Conservation (phyloP, 2,888 invertebrate species). For the Agriopis marginaria region DNA sequence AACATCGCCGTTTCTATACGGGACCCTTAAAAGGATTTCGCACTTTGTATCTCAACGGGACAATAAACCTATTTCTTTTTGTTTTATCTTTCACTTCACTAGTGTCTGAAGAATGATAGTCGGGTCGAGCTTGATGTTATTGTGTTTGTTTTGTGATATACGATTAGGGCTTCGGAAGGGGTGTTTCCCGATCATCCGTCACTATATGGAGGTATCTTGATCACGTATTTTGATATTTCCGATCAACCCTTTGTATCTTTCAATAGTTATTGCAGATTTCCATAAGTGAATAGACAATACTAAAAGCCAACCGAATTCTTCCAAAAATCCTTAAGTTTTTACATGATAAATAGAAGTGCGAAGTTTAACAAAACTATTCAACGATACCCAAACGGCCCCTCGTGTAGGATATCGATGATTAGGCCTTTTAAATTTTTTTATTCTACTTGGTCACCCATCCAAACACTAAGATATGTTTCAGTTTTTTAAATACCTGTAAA, state of each 20-base stretch:
- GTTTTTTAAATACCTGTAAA: too few species aligned
- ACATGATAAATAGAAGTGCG: too few species aligned
- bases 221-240: background rate
- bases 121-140: constrained; percentile 45
- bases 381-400: too few species aligned
- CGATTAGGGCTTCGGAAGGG: constrained; percentile 37
- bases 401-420: too few species aligned
- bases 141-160: constrained; percentile 49
- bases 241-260: background rate
- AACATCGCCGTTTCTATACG: constrained; percentile 58
- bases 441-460: too few species aligned
- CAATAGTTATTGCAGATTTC: background rate
- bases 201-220: constrained; percentile 20
- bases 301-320: background rate
- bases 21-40: constrained; percentile 65
- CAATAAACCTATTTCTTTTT: constrained; percentile 71
- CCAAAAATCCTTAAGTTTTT: too few species aligned
- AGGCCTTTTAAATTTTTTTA: too few species aligned
- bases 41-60: constrained; percentile 66
- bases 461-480: too few species aligned
- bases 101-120: constrained; percentile 48
- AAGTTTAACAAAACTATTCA: too few species aligned
- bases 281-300: background rate
- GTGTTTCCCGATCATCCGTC: constrained; percentile 39
- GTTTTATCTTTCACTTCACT: constrained; percentile 65